Evolutionary conservation across 2,888 invertebrate genomes (phyloP).

Genomic region (Thysanoteuthis rhombus): DNA sequence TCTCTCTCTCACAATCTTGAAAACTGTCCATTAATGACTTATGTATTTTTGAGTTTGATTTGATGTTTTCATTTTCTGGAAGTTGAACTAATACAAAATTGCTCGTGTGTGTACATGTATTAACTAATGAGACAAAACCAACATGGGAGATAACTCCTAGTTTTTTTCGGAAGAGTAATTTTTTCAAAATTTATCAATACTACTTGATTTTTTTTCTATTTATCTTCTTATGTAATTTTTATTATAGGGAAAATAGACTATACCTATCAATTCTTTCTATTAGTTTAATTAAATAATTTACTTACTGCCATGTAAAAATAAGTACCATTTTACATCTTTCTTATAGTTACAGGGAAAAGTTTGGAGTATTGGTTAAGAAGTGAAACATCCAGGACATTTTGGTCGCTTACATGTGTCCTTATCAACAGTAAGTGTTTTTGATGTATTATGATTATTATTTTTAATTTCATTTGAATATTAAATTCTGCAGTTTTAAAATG

Average conservation of each 20-base stretch:
- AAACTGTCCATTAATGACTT: no score
- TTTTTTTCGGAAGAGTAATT: neutral
- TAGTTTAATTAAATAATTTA: neutral
- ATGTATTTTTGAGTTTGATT: no score
- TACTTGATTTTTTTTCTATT: neutral
- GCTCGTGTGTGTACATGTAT: no score
- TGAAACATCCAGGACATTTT: conserved; percentile 67
- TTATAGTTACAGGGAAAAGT: conserved; percentile 46
- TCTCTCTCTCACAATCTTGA: no score
- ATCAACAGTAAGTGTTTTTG: neutral
- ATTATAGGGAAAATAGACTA: neutral
- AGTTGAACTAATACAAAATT: no score
- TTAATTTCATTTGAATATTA: neutral
- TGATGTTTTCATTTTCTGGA: no score
- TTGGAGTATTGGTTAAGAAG: conserved; percentile 64
- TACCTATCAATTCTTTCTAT: neutral
- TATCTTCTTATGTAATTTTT: neutral
- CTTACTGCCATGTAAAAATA: neutral
- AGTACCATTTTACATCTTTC: neutral
- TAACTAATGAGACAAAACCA: no score
- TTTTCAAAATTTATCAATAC: neutral
- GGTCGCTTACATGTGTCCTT: conserved; percentile 55
- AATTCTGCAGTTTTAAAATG: neutral
- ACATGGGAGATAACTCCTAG: no score
- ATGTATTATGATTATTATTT: neutral